phyloP scores from a whole-genome alignment of 2,113 vertebrate genomes.

The Ploceus nigricollis region DNA sequence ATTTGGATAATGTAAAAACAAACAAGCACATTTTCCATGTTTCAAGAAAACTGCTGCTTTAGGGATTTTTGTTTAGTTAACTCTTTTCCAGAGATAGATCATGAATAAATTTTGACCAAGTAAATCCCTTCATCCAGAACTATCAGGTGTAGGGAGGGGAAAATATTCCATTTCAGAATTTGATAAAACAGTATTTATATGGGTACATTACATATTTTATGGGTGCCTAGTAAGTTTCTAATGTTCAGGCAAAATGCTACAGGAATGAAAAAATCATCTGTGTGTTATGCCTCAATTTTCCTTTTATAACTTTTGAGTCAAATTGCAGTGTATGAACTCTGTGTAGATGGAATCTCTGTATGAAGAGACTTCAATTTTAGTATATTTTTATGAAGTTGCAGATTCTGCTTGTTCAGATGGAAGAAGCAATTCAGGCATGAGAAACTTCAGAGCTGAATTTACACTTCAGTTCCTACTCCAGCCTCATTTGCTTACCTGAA shows the following conservation, averaged over 20 bases:
- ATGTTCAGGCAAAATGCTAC: neutral
- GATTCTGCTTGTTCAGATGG: neutral
- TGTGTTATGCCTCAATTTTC: neutral
- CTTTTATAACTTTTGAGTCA: neutral
- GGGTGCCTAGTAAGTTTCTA: neutral
- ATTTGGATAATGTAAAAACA: neutral
- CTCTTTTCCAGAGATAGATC: neutral
- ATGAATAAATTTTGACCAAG: neutral
- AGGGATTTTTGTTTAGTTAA: neutral
- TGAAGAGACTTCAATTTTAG: neutral
- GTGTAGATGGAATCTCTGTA: neutral
- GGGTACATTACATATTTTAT: neutral
- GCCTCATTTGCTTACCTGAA: neutral
- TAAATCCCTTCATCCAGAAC: neutral
- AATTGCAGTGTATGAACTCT: neutral
- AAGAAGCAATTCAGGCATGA: neutral
- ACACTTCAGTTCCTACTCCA: neutral
- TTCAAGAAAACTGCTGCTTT: neutral
- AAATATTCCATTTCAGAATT: neutral
- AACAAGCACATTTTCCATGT: neutral
- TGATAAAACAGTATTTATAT: neutral
- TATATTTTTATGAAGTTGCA: neutral
- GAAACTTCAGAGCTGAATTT: conserved; percentile 17
- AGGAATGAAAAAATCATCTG: neutral
- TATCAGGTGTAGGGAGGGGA: neutral